A percentile compares a stretch with the other conserved stretches of the same genome.
Evolutionary conservation across 2,888 invertebrate species (phyloP).

Genomic region (Parascotia fuliginaria): DNA sequence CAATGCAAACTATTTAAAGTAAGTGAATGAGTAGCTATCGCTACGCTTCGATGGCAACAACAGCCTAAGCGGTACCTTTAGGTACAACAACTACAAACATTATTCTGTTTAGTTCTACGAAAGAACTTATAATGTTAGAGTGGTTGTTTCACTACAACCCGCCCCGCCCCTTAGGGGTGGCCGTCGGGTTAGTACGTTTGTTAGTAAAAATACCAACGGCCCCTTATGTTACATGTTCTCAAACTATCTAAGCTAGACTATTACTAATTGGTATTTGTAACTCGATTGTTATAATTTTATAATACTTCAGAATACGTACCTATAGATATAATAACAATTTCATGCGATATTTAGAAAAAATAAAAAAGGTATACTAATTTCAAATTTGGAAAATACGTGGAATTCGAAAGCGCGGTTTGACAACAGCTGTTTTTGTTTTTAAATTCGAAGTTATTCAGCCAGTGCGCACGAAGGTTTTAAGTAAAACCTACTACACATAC

Average conservation of each 20-base stretch:
- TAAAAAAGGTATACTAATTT: too few relatives aligned
- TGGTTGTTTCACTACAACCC: constrained; percentile 17
- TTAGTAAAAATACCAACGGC: constrained; percentile 26
- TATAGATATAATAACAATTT: too few relatives aligned
- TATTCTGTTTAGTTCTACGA: constrained; percentile 33
- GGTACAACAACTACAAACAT: constrained; percentile 24
- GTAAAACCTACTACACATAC: too few relatives aligned
- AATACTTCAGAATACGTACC: constrained; percentile 4
- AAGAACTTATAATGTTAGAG: constrained; percentile 43
- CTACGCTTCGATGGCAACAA: constrained; percentile 1
- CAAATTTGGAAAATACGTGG: too few relatives aligned
- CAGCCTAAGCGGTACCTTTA: constrained; percentile 1
- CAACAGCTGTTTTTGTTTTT: neutral
- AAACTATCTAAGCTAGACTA: constrained; percentile 35
- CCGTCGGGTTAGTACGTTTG: constrained; percentile 23
- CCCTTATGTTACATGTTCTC: constrained; percentile 30
- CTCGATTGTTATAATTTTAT: constrained; percentile 22
- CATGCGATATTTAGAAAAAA: too few relatives aligned
- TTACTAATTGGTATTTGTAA: constrained; percentile 43
- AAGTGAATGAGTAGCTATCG: neutral
- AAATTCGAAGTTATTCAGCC: neutral
- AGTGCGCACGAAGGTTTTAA: neutral
- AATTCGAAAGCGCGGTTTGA: too few relatives aligned
- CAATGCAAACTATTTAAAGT: too few relatives aligned
- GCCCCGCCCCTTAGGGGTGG: constrained; percentile 6